A percentile compares a stretch with the other conserved stretches of the same genome.
phyloP scores from a whole-genome alignment of 2,888 invertebrate species.

The Minunthozetes semirufus region DNA sequence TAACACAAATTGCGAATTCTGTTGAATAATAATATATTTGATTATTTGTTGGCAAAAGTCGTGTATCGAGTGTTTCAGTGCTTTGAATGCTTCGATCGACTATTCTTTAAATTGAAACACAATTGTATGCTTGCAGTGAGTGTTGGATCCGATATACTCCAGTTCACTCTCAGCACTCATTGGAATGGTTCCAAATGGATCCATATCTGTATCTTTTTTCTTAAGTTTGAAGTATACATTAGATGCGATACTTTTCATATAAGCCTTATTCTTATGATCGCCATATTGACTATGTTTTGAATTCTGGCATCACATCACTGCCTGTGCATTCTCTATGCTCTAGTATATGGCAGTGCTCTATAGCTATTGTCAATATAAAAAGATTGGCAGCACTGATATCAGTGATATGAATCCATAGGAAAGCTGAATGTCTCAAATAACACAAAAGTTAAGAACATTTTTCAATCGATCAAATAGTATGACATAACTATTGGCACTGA shows the following conservation, averaged over 20 bases:
- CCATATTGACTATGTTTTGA: slow-evolving; percentile 13
- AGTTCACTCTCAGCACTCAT: background rate
- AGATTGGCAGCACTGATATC: slow-evolving; percentile 24
- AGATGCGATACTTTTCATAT: slow-evolving; percentile 15
- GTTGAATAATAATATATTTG: slow-evolving; percentile 13
- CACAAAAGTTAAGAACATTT: slow-evolving; percentile 19
- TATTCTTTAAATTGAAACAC: background rate
- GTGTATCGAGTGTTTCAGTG: background rate
- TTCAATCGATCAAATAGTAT: slow-evolving; percentile 15
- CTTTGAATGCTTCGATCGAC: background rate
- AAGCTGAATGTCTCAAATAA: slow-evolving; percentile 8
- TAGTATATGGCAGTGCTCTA: background rate
- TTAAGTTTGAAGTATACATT: slow-evolving; percentile 11
- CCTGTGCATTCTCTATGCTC: background rate
- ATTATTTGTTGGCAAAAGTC: background rate
- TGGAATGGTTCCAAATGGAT: slow-evolving; percentile 2
- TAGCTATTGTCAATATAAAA: slow-evolving; percentile 20
- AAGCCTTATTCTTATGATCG: background rate
- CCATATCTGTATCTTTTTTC: background rate
- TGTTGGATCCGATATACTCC: background rate
- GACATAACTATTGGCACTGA: background rate
- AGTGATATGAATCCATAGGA: background rate
- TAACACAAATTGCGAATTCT: background rate
- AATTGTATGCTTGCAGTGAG: background rate
- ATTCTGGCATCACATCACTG: slow-evolving; percentile 4